Evolutionary conservation across 1,140 invertebrate species (phyloP), one percentile per base, ranked within the genome.

Genomic region (Drosophila burlai): DNA sequence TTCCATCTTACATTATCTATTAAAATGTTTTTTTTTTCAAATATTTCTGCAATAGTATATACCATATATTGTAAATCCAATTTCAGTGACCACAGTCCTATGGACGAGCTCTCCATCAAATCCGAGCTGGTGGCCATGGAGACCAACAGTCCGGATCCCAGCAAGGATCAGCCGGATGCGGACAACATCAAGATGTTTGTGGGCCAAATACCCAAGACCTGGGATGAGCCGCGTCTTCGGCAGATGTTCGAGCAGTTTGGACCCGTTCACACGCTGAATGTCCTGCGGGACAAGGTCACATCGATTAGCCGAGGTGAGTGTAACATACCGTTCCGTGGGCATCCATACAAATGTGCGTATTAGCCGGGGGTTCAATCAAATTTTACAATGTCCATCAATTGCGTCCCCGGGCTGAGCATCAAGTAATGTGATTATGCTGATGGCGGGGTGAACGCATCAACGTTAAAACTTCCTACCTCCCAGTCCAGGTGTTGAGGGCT

Each of bases 151-250:
- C 42, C n/a, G 16, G 83, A 92, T 15, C 42, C 73, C 18, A 31
- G 52, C 59, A 91, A 95, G 67, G 95, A 96, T 81, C 96, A 97
- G 93, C 98, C 98, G 2, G 99, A 99, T 94, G 95, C 97, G 3
- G 99, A 99, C 94, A 97, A 98, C 91, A 99, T 99, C 87, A 99
- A 99, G 95, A 99, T 99, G 99, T 99, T 99, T 94, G 98, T 99
- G 34, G 97, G 97, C 31, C 98, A 99, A 94, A 98, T 99, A 91
- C 99, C 99, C 8, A 95, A 98, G 58, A 96, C 97, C 58, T 99
- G 99, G 98, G 97, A 98, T 93, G 99, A 99, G 94, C 96, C 96
- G 91, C 98, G 99, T 91, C 95, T 99, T 15, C 95, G 97, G 76
- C 95, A 96, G 91, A 97, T 99, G 95, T 99, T 99, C 93, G 98